Conservation (phyloP, 2,113 vertebrate genomes). For the Actinemys pallida region DNA sequence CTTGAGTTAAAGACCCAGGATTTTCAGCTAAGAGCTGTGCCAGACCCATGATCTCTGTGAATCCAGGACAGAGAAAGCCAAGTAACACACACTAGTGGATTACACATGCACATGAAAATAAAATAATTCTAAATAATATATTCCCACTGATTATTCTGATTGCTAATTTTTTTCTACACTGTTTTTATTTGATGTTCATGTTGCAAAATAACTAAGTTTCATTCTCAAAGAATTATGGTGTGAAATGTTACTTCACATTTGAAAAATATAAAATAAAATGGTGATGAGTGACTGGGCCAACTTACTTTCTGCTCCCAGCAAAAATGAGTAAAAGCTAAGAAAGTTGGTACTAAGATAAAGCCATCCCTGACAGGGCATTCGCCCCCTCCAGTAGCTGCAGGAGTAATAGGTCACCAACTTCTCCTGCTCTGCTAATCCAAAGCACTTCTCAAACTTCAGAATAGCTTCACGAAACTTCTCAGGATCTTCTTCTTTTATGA, state of each 20-base stretch:
- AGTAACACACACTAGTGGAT: not conserved
- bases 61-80: not conserved
- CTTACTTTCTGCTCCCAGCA: constrained; percentile 94
- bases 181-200: not conserved
- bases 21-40: not conserved
- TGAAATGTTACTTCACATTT: not conserved
- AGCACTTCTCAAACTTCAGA: constrained; percentile 95
- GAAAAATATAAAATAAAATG: not conserved
- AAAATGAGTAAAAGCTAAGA: constrained; percentile 96
- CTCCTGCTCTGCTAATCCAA: constrained; percentile 91
- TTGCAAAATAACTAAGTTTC: not conserved
- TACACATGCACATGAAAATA: not conserved
- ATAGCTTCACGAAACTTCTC: constrained; percentile 95
- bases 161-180: not conserved
- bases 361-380: constrained; percentile 98
- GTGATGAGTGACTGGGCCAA: not conserved
- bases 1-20: not conserved
- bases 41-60: not conserved
- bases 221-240: not conserved
- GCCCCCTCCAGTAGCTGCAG: constrained; percentile 98
- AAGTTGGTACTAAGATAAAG: constrained; percentile 99
- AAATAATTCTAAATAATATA: not conserved
- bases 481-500: constrained; percentile 92
- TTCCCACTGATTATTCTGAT: not conserved
- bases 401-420: constrained; percentile 98